Evolutionary conservation across 1,140 invertebrate species (phyloP).

Genomic region (Achroia grisella): DNA sequence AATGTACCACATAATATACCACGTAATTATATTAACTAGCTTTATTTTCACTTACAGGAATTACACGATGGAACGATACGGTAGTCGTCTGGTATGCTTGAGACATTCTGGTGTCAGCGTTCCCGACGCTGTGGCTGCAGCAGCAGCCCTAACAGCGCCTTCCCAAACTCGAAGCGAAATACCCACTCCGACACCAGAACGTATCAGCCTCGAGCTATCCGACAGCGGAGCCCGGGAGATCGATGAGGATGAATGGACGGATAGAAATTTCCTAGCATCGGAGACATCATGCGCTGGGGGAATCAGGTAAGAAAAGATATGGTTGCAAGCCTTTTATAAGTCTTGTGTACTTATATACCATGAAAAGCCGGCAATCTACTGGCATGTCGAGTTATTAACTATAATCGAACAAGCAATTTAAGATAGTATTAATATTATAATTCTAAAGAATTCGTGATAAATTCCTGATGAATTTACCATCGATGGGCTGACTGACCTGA

Average conservation of each 20-base stretch:
- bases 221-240: constrained; percentile 84
- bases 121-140: constrained; percentile 15
- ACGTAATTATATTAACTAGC: no score
- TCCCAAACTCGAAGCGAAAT: constrained; percentile 8
- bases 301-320: no score
- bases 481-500: no score
- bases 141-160: neutral
- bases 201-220: constrained; percentile 80
- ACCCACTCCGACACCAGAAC: constrained; percentile 76
- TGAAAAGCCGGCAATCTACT: no score
- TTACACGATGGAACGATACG: constrained; percentile 53
- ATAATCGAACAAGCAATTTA: no score
- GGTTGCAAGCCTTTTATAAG: no score
- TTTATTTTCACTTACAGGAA: constrained; percentile 29
- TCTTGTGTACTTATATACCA: no score
- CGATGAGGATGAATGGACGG: constrained; percentile 95
- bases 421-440: no score
- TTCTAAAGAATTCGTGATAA: no score
- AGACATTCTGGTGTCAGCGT: constrained; percentile 41
- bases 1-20: no score
- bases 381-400: no score
- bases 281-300: constrained; percentile 83
- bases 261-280: constrained; percentile 85
- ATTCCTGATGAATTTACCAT: no score
- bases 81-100: constrained; percentile 44